Percentiles rank a stretch among this genome's conserved stretches.
Conservation (phyloP, 2,888 invertebrate species). For the Asteroscopus sphinx region DNA sequence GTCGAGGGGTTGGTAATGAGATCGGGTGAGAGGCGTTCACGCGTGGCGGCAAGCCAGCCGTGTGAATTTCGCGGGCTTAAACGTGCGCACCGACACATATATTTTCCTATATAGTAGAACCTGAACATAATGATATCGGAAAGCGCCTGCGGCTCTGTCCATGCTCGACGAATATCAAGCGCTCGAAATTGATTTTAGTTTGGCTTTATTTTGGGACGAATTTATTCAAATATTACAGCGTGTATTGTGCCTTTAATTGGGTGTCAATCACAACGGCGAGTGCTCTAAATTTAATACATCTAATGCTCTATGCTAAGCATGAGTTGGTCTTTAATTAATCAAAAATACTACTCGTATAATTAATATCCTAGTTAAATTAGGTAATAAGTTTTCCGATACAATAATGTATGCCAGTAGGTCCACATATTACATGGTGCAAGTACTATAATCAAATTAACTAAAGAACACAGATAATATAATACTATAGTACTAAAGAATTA, state of each 20-base stretch:
- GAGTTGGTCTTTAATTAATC: background rate
- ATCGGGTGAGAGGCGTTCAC: slow-evolving; percentile 80
- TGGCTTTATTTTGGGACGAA: slow-evolving; percentile 37
- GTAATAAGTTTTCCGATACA: no score
- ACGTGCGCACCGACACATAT: slow-evolving; percentile 65
- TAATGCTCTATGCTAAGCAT: background rate
- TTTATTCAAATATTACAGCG: slow-evolving; percentile 28
- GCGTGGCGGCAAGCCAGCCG: slow-evolving; percentile 82
- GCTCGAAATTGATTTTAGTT: slow-evolving; percentile 35
- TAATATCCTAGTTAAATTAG: background rate
- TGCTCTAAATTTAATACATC: slow-evolving; percentile 4
- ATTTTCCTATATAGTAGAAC: slow-evolving; percentile 44
- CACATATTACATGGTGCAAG: no score
- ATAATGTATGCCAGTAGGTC: no score
- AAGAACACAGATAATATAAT: no score
- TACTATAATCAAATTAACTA: no score
- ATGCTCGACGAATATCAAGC: slow-evolving; percentile 38
- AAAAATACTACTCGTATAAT: background rate
- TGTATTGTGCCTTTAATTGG: slow-evolving; percentile 22
- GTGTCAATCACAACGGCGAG: slow-evolving; percentile 27
- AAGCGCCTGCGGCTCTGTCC: slow-evolving; percentile 40
- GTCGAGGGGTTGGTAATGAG: slow-evolving; percentile 79
- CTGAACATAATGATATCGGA: slow-evolving; percentile 54
- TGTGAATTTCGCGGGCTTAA: slow-evolving; percentile 79
- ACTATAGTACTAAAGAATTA: background rate